Conservation (phyloP, 2,797 vertebrate species). For the Rhadinocentrus ornatus region DNA sequence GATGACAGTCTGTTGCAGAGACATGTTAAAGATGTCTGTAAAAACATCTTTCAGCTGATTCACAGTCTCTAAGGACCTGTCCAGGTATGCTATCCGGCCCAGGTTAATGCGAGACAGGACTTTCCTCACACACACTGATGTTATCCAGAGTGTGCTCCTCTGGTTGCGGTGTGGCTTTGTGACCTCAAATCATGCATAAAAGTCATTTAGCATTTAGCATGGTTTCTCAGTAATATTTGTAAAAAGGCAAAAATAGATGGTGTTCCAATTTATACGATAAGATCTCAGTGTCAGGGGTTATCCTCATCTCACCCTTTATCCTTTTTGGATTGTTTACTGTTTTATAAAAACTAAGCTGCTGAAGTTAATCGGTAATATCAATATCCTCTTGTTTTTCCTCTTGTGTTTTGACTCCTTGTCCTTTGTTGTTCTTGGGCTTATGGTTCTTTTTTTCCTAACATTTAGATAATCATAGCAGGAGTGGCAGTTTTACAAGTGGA, state of each 20-base stretch:
- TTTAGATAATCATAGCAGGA: not conserved
- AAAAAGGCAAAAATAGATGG: not conserved
- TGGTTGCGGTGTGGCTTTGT: no score
- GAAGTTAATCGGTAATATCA: not conserved
- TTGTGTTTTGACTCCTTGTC: not conserved
- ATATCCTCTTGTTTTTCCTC: not conserved
- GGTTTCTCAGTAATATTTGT: not conserved
- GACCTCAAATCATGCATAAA: no score
- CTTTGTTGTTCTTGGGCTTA: not conserved
- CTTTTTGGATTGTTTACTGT: not conserved
- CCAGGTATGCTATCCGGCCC: no score
- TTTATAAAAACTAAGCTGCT: not conserved
- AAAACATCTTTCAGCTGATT: no score
- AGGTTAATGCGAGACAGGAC: no score
- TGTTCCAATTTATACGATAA: not conserved
- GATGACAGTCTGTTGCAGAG: no score
- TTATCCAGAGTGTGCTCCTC: no score
- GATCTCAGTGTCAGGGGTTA: not conserved
- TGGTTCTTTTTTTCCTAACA: not conserved
- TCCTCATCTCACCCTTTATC: not conserved
- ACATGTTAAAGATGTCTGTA: no score
- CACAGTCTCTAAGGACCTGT: no score
- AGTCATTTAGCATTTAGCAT: no score
- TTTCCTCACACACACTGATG: no score
- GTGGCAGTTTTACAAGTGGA: not conserved